Base-by-base conservation (phyloP, 53 echinoderm and acorn worm genomes). In the Arbacia lixula region DNA sequence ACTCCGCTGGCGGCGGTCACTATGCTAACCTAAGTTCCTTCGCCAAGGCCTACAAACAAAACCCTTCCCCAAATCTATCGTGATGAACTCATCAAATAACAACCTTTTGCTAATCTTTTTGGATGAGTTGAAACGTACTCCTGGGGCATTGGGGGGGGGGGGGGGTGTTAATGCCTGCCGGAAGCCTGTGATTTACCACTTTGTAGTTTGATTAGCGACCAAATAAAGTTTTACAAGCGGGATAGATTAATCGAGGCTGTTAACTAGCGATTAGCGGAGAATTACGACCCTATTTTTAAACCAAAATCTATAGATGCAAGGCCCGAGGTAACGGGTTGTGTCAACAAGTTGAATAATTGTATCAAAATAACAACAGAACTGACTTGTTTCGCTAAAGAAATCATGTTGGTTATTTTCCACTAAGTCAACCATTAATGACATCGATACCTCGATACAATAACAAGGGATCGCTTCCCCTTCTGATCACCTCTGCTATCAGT, bases 161-260 rank as follows among this genome's bases (percentile, higher is more conserved):
- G 69, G 69, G 49, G 74, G 33, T 50, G 74, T 29, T 12, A 46
- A 14, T 9, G 8, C 74, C 14, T 34, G 74, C 74, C 74, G 74
- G 74, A 74, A 74, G 52, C 74, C 30, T 4, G 52, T 74, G 74
- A 74, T 74, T 74, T 74, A 74, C 74, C 50, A 53, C 74, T 74
- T 74, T 51, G 53, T 53, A 28, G 74, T 74, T 42, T 32, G 54
- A 53, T 74, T 53, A 74, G 74, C 50, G 32, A 50, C 33, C 74
- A 34, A 53, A 32, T 53, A 52, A n/a, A 6, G 31, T 74, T 53
- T 74, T 31, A 53, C 49, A 19, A 29, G 5, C 29, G 3, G 51
- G 51, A 43, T 53, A 33, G 21, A 52, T 74, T 52, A 74, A 34
- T 12, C 6, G 1, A 20, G 33, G 54, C 53, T 27, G 74, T 74